Evolutionary conservation across 2,113 vertebrate species (phyloP).

Genomic region (Furnarius figulus): DNA sequence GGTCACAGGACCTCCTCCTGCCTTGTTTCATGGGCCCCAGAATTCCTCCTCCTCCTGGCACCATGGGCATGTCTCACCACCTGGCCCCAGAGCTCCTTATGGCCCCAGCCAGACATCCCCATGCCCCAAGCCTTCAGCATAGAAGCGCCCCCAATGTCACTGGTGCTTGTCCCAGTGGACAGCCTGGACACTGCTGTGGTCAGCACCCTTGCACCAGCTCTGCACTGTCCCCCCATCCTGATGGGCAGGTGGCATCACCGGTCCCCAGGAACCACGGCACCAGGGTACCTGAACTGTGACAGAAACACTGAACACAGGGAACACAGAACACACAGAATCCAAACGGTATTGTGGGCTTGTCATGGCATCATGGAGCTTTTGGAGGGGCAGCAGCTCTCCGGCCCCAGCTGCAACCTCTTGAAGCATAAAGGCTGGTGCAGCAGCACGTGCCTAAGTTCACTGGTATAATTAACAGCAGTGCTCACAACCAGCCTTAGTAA

Average conservation of each 20-base stretch:
- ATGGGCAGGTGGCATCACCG: no score
- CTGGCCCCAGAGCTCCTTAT: background rate
- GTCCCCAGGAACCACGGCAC: background rate
- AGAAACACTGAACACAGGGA: background rate
- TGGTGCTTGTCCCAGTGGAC: rapidly evolving
- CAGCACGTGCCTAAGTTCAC: background rate
- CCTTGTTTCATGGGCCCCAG: background rate
- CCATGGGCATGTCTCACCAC: background rate
- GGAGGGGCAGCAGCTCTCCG: background rate
- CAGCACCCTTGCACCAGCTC: background rate
- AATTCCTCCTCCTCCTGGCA: background rate
- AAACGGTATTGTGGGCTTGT: rapidly evolving
- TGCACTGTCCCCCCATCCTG: background rate
- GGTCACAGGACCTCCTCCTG: background rate
- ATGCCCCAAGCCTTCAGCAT: background rate
- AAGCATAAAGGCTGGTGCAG: background rate
- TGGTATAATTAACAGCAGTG: background rate
- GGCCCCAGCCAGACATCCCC: background rate
- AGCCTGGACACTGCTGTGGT: background rate
- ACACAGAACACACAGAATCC: background rate
- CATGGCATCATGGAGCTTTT: rapidly evolving
- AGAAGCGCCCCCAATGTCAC: background rate
- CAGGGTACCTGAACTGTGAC: background rate
- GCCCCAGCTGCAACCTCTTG: background rate
- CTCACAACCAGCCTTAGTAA: background rate